Base-by-base conservation (phyloP, 2,113 vertebrate genomes). In the Fulmarus glacialis region DNA sequence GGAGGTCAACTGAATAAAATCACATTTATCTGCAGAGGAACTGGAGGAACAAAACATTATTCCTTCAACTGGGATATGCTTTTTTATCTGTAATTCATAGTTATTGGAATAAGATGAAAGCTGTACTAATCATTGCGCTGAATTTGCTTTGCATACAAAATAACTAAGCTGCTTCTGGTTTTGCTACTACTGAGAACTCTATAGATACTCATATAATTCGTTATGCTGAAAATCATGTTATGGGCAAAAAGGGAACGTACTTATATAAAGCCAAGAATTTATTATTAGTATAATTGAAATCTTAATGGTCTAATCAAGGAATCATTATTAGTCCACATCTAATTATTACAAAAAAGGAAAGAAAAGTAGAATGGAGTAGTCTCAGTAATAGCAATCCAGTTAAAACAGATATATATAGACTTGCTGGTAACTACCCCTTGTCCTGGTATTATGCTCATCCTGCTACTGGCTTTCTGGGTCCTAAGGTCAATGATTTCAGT, bases 101-200 rank as follows among this genome's bases (percentile, higher is more conserved):
- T 55, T 81, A 95, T 9, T 94, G 88, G 82, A 95, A 80, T 92
- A 90, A 90, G 66, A 89, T 96, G 91, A 95, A 97, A 97, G 77
- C n/a, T 56, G 24, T 71, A 45, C 83, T 87, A 96, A 94, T 89
- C 75, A 67, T 72, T 82, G 40, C 1, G 3, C 45, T 88, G 71
- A 74, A 73, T 92, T 95, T 90, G 42, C 67, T 89, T 86, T 77
- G 75, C 75, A 70, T 88, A 47, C 58, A 78, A 23, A 94, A 24
- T 70, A 77, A 90, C 27, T 32, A 38, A n/a, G 17, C 55, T 92
- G 67, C 75, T 89, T 75, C 87, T 95, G 36, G 19, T 56, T 94
- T 87, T 87, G n/a, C 62, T 62, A 6, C 38, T 91, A 9, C 36
- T 82, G 22, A 52, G 42, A 87, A 60, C 21, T 52, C 66, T 68